Evolutionary conservation across 2,797 vertebrate species (phyloP), one percentile per base, ranked within the genome.

Genomic region (Bradypodion pumilum): DNA sequence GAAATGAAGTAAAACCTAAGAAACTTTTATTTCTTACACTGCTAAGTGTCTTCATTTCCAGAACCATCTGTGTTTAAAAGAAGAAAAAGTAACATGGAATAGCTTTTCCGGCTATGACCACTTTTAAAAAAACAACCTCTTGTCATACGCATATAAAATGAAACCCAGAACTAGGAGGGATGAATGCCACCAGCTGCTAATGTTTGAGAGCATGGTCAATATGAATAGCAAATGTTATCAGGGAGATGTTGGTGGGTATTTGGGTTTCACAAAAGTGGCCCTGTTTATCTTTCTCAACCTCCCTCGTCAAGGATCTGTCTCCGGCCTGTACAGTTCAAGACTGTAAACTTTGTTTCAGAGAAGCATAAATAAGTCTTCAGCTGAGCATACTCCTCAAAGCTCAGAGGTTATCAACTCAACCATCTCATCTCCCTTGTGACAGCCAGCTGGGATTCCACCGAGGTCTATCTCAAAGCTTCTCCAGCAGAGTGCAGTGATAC

Each of bases 401-500:
- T 90, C 81, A 59, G 79, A 87, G 89, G 83, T 91, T 91, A 94
- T 93, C 81, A 0, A 37, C 60, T 65, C 0, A 68, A 80, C 87
- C 90, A 90, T 90, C 91, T 85, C 90, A 95, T 94, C 94, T 96
- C 88, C 89, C 90, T 95, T 92, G 87, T 92, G 86, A 89, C 44
- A 59, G 89, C 68, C 29, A 89, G 83, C 78, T 90, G 86, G 49
- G 88, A 91, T 85, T 88, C 63, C 74, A 81, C 74, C 78, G 63
- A 88, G 74, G 83, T 63, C 83, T 92, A 85, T 80, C 94, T 93
- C 90, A 93, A 87, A 90, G 84, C 90, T 95, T 95, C 95, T 96
- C 96, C 95, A 96, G 95, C 94, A 96, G 96, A 96, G 95, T 95
- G 95, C 95, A 96, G 95, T 95, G 95, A 96, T 92, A 95, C 92